These are phyloP conservation scores for Grallaria varia DNA, from an alignment of 2,113 vertebrate species.

Conservation along the genomic window DNA sequence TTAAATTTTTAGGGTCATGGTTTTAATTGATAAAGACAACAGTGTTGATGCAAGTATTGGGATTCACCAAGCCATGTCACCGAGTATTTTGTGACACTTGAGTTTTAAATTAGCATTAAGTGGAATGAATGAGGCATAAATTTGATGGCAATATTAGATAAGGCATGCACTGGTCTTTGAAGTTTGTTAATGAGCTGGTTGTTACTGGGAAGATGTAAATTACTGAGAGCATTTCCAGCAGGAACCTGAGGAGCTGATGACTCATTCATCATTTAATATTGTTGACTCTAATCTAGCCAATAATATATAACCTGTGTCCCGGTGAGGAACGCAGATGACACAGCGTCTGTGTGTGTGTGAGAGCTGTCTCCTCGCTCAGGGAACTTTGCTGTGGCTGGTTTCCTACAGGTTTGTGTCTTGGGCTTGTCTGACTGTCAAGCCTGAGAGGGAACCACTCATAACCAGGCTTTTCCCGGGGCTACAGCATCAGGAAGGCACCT, in stretches of 20 bases:
- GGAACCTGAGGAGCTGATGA: constrained; percentile 34
- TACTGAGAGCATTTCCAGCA: constrained; percentile 37
- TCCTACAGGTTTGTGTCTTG: not conserved
- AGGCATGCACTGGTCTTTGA: constrained; percentile 17
- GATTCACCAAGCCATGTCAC: not conserved
- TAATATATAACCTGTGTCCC: not conserved
- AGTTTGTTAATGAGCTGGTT: constrained; percentile 27
- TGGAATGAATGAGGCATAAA: not conserved
- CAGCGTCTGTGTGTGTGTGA: not conserved
- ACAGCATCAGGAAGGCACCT: not conserved
- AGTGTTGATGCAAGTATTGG: not conserved
- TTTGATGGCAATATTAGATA: constrained; percentile 56
- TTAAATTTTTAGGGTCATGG: not conserved
- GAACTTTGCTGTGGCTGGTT: constrained; percentile 26
- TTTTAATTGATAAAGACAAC: not conserved
- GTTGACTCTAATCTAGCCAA: constrained; percentile 45
- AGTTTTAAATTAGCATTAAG: constrained; percentile 16
- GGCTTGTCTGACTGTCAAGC: not conserved
- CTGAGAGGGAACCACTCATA: not conserved
- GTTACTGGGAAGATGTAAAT: constrained; percentile 33
- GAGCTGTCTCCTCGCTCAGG: not conserved
- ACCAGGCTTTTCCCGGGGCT: not conserved
- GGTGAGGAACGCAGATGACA: constrained; percentile 4
- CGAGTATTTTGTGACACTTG: not conserved
- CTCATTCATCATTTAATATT: constrained; percentile 49